phyloP scores from a whole-genome alignment of 2,888 invertebrate genomes.

The Cremastobaeus sp. region DNA sequence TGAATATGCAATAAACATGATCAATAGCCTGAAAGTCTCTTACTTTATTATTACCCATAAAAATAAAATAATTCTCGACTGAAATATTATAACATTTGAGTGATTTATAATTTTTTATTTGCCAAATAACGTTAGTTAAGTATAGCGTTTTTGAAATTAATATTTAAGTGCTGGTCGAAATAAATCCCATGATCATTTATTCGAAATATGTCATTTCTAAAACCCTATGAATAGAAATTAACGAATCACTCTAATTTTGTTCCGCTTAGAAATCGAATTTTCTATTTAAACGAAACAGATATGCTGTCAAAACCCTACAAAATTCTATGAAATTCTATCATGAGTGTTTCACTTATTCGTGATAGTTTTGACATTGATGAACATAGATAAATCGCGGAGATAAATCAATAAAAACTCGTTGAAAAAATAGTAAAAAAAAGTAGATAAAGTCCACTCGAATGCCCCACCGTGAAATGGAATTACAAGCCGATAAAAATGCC shows the following conservation, averaged over 20 bases:
- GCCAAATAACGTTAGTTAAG: constrained; percentile 32
- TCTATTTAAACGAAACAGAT: no score
- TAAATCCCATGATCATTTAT: constrained; percentile 15
- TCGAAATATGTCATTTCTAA: constrained; percentile 17
- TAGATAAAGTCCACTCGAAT: no score
- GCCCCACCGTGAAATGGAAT: constrained; percentile 3
- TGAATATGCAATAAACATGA: no score
- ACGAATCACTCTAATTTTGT: no score
- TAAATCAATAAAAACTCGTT: constrained; percentile 3
- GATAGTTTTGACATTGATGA: no score
- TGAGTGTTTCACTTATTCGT: no score
- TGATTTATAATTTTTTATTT: constrained; percentile 18
- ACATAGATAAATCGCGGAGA: not conserved
- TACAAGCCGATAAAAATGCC: constrained; percentile 36
- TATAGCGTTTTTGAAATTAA: constrained; percentile 43
- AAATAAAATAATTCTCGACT: no score
- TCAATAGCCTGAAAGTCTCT: no score
- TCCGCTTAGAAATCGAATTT: no score
- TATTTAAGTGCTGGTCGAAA: constrained; percentile 17
- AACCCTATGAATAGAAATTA: constrained; percentile 33
- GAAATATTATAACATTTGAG: not conserved
- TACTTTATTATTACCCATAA: no score
- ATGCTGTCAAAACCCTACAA: no score
- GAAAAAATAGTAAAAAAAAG: not conserved
- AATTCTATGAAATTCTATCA: no score